Base-by-base conservation (phyloP, 2,888 invertebrate species). In the Deilephila elpenor region DNA sequence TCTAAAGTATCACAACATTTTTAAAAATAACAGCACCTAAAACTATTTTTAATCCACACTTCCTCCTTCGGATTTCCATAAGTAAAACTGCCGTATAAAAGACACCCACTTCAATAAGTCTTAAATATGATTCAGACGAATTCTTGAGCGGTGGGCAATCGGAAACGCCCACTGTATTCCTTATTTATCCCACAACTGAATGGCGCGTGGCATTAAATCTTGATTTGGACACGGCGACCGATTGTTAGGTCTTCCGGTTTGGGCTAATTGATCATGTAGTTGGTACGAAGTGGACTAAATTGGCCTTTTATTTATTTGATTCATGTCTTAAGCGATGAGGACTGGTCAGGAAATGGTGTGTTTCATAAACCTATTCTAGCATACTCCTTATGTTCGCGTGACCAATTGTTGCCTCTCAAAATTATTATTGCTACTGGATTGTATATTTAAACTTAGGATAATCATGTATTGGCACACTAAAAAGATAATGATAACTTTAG, bases 151-250 rank as follows among this genome's bases (percentile, higher is more conserved):
- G 75, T 72, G 32, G 73, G 70, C 77, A 77, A 80, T 83, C 78
- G 80, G 80, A 78, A 75, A 80, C 86, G 79, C 86, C 85, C 83
- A 86, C 86, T 62, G 71, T 73, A 78, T 78, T 76, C 74, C 75
- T 74, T 72, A 74, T 74, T 74, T 74, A 73, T 64, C 64, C 37
- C 37, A 60, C 71, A 71, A 75, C 75, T 72, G 60, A 74, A 74
- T 74, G 74, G 77, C 76, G 76, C 64, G 64, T 44, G 76, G 84
- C 86, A 87, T 84, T 90, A 88, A 88, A 89, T 89, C 89, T 86
- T 85, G 81, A 86, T 88, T 80, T 81, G 82, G 79, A 76, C 79
- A 82, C 80, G 83, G 82, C 83, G 82, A 82, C 86, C 82, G 84
- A 83, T 75, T 71, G 73, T 78, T 79, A 71, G 73, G 79, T 67